A percentile compares a stretch with the other conserved stretches of the same genome.
These are phyloP conservation scores for Papilio elwesi DNA, from an alignment of 2,888 invertebrate species.

Conservation along the genomic window DNA sequence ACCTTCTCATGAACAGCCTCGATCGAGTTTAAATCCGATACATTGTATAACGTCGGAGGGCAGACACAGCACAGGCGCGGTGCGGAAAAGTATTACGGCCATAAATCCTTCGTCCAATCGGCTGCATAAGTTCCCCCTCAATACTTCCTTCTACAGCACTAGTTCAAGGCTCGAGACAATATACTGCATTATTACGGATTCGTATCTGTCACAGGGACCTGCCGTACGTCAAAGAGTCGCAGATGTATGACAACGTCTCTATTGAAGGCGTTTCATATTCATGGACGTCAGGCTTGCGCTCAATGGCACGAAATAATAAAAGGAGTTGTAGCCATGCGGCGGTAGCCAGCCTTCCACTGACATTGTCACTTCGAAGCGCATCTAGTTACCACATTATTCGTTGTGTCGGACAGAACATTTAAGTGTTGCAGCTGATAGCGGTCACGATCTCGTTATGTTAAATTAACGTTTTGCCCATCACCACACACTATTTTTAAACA, in stretches of 20 bases:
- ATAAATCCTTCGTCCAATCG: conserved; percentile 37
- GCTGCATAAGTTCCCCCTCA: conserved; percentile 39
- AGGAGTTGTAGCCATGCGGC: conserved; percentile 66
- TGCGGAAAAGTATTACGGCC: conserved; percentile 33
- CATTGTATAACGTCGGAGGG: conserved; percentile 10
- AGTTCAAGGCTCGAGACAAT: conserved; percentile 68
- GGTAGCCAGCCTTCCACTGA: conserved; percentile 61
- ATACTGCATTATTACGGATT: conserved; percentile 49
- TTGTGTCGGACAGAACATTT: conserved; percentile 40
- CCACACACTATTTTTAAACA: not conserved
- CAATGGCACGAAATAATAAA: conserved; percentile 71
- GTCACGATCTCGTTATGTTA: not conserved
- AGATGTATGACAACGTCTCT: conserved; percentile 78
- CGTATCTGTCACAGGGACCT: conserved; percentile 57
- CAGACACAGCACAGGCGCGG: conserved; percentile 11
- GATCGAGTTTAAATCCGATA: conserved; percentile 17
- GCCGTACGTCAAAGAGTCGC: conserved; percentile 64
- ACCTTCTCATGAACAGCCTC: conserved; percentile 12
- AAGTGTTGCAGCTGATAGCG: not conserved
- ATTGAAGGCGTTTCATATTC: conserved; percentile 78
- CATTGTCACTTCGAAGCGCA: conserved; percentile 52
- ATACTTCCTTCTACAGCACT: conserved; percentile 50
- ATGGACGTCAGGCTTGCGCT: conserved; percentile 63
- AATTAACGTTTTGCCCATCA: not conserved
- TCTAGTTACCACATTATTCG: conserved; percentile 38